These are phyloP conservation scores for Eulithis testata DNA, from an alignment of 2,888 invertebrate genomes.

Conservation along the genomic window DNA sequence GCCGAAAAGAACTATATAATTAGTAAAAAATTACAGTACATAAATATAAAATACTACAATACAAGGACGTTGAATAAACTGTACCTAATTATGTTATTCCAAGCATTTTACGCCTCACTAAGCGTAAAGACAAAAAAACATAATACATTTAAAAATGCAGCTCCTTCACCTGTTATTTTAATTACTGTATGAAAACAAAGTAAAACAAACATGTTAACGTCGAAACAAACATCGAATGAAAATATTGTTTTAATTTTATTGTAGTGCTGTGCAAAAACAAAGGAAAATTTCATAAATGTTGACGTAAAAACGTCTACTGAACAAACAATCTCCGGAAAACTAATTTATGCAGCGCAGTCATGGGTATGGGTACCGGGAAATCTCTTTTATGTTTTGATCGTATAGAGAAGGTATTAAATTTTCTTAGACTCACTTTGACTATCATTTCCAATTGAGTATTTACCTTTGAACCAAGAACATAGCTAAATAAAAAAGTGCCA, in stretches of 20 bases:
- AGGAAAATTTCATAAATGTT: conserved; percentile 76
- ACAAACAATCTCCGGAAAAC: conserved; percentile 81
- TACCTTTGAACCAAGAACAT: no score
- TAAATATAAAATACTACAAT: no score
- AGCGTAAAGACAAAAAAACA: conserved; percentile 31
- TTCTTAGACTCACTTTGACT: neutral
- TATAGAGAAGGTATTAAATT: conserved; percentile 8
- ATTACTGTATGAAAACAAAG: conserved; percentile 26
- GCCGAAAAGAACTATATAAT: no score
- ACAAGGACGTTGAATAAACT: no score
- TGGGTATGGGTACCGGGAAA: conserved; percentile 64
- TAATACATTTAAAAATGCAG: conserved; percentile 50
- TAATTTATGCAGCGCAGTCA: conserved; percentile 80
- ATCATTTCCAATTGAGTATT: no score
- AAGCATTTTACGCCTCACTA: no score
- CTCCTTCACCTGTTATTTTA: conserved; percentile 28
- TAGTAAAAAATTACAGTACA: no score
- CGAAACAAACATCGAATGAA: conserved; percentile 41
- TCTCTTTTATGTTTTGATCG: conserved; percentile 74
- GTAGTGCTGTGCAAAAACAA: conserved; percentile 36
- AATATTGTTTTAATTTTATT: conserved; percentile 22
- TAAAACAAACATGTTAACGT: conserved; percentile 35
- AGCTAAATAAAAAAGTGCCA: no score
- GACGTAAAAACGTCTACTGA: conserved; percentile 68
- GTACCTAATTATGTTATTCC: no score